phyloP scores from a whole-genome alignment of 1,140 invertebrate species.

The Elymnias hypermnestra region DNA sequence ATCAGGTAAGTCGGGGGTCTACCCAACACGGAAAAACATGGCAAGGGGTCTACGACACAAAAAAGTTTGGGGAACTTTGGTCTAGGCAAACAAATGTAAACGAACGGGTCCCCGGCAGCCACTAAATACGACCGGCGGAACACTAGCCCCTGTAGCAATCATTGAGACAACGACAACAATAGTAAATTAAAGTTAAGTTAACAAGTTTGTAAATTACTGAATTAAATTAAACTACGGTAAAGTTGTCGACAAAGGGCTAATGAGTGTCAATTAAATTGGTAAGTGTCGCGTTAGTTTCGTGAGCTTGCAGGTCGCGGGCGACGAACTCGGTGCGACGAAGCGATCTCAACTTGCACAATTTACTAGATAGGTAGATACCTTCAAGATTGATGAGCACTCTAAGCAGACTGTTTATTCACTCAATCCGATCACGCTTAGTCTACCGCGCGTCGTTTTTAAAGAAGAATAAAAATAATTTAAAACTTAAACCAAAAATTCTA shows the following conservation, averaged over 20 bases:
- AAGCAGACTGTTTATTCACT: conserved; percentile 64
- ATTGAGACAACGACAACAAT: too few species aligned
- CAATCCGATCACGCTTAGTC: conserved; percentile 64
- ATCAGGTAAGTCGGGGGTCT: too few species aligned
- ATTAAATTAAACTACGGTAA: conserved; percentile 45
- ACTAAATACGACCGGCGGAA: too few species aligned
- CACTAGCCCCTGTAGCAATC: too few species aligned
- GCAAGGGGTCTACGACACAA: too few species aligned
- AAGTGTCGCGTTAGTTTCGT: conserved; percentile 61
- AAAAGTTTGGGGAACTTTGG: too few species aligned
- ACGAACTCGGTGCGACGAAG: conserved; percentile 37
- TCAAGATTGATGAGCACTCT: conserved; percentile 60
- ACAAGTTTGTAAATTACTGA: conserved; percentile 1
- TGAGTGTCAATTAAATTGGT: conserved; percentile 69
- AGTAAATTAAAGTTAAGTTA: too few species aligned
- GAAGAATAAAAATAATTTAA: too few species aligned
- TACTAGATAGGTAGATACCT: conserved; percentile 36
- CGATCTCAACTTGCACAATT: conserved; percentile 56
- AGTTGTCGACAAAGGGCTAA: conserved; percentile 53
- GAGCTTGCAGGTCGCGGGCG: conserved; percentile 54
- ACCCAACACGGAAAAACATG: too few species aligned
- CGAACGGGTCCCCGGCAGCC: too few species aligned
- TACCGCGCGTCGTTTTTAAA: conserved; percentile 55
- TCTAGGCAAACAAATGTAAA: too few species aligned
- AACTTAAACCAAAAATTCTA: too few species aligned